These are phyloP conservation scores for Lasioglossum calceatum DNA, from an alignment of 2,888 invertebrate genomes.

Conservation along the genomic window DNA sequence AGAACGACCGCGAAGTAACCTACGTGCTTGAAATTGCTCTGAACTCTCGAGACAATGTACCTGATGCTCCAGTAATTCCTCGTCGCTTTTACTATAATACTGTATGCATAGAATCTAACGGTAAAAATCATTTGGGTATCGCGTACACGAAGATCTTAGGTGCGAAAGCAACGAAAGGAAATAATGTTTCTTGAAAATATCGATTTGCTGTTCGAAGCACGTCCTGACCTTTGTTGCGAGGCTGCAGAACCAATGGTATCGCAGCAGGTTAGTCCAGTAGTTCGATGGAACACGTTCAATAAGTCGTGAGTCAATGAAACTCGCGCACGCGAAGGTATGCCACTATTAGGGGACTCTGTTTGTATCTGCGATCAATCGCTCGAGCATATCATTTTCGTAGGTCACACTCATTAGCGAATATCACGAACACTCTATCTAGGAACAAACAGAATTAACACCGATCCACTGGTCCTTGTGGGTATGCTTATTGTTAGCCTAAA, in stretches of 20 bases:
- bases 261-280: constrained; percentile 23
- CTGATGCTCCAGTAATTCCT: neutral
- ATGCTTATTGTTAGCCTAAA: neutral
- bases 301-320: constrained; percentile 61
- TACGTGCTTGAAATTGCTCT: neutral
- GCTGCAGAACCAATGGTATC: constrained; percentile 12
- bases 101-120: neutral
- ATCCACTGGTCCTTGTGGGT: neutral
- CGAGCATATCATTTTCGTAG: constrained; percentile 16
- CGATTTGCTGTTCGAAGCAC: neutral
- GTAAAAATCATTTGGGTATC: neutral
- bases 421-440: neutral
- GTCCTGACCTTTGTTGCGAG: constrained; percentile 13
- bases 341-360: constrained; percentile 55
- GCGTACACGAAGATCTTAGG: neutral
- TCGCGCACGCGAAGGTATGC: constrained; percentile 62
- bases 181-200: neutral
- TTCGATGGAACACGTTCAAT: constrained; percentile 50
- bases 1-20: neutral
- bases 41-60: neutral
- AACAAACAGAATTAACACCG: neutral
- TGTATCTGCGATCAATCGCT: constrained; percentile 59
- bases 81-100: neutral
- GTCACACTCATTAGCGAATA: neutral
- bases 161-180: neutral